Conservation (phyloP, 2,888 invertebrate genomes). For the Synanthedon andrenaeformis region DNA sequence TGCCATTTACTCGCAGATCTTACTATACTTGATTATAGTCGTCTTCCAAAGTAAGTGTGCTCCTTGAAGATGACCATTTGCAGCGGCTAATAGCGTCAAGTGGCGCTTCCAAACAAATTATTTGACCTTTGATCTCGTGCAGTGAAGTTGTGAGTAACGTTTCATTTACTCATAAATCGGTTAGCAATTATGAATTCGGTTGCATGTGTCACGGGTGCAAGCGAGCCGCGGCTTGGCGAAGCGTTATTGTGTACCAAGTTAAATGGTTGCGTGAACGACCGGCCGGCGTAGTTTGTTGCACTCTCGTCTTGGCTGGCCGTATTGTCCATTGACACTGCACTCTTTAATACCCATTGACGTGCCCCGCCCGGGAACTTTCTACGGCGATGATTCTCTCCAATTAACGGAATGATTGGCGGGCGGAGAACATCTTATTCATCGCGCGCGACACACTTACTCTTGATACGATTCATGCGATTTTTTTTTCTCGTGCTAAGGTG, state of each 20-base stretch:
- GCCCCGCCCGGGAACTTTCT: constrained; percentile 42
- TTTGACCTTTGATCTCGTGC: background rate
- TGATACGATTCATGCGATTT: constrained; percentile 33
- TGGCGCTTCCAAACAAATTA: background rate
- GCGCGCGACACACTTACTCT: constrained; percentile 62
- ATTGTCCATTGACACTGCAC: constrained; percentile 52
- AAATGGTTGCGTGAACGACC: constrained; percentile 43
- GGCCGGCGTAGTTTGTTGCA: constrained; percentile 50
- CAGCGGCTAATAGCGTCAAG: background rate
- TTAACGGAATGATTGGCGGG: constrained; percentile 65
- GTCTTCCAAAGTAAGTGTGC: too few relatives aligned
- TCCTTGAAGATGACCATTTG: background rate
- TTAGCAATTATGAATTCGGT: background rate
- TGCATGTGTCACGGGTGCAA: constrained; percentile 2
- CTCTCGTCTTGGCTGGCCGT: constrained; percentile 38
- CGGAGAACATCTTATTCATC: constrained; percentile 40
- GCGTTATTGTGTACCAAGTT: constrained; percentile 26
- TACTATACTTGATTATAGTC: too few relatives aligned
- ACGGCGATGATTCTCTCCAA: constrained; percentile 66
- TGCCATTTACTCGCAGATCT: too few relatives aligned
- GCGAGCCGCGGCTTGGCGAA: constrained; percentile 28
- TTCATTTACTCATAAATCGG: background rate
- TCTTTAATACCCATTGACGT: constrained; percentile 14
- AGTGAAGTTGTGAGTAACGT: background rate
- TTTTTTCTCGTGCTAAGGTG: constrained; percentile 6